Evolutionary conservation across 2,113 vertebrate species (phyloP).

Genomic region (Propithecus coquereli): DNA sequence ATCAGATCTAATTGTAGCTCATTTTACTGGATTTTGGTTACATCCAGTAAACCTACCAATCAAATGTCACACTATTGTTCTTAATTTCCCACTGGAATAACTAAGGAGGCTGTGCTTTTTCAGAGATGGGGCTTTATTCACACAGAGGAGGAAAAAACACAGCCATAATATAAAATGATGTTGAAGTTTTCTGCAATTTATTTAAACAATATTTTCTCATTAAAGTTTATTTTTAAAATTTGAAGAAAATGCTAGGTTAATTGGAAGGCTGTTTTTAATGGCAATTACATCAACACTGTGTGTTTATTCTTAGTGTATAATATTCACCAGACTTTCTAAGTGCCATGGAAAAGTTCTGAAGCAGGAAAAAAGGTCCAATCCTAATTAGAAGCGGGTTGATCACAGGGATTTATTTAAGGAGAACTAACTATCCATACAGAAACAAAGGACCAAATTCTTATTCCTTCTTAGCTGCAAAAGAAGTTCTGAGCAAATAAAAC

Average conservation of each 20-base stretch:
- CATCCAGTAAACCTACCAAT: background rate
- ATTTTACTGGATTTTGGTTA: background rate
- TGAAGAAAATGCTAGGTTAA: background rate
- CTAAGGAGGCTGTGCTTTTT: background rate
- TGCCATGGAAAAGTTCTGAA: slow-evolving; percentile 17
- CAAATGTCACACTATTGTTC: background rate
- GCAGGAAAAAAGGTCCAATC: background rate
- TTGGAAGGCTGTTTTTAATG: slow-evolving; percentile 7
- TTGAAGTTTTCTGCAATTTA: background rate
- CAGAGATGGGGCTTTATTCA: background rate
- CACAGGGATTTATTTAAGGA: slow-evolving; percentile 36
- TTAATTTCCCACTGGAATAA: background rate
- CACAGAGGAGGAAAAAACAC: background rate
- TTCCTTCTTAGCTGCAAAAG: slow-evolving; percentile 46
- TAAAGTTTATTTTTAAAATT: background rate
- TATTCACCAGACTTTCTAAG: slow-evolving; percentile 19
- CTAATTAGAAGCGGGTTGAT: slow-evolving; percentile 55
- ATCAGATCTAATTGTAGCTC: background rate
- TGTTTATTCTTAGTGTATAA: slow-evolving; percentile 50
- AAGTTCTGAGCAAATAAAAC: background rate
- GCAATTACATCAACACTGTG: background rate
- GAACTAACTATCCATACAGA: slow-evolving; percentile 52
- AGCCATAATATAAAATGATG: background rate
- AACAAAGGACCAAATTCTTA: slow-evolving; percentile 40
- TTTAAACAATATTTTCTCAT: background rate